These are phyloP conservation scores for Dryocosmus kuriphilus DNA, from an alignment of 2,888 invertebrate species.

Conservation along the genomic window DNA sequence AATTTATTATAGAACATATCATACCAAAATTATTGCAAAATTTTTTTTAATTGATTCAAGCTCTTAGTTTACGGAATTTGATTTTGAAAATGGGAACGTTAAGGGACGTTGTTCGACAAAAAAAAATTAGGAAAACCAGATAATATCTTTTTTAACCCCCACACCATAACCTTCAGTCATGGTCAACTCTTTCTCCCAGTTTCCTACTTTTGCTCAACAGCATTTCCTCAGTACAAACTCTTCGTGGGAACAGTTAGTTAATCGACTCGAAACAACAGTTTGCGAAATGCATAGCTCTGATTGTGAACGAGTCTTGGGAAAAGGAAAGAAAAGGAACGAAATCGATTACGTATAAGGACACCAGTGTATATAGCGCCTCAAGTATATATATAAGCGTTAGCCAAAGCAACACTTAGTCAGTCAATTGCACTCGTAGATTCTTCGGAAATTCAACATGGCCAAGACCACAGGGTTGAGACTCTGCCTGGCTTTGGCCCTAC, in stretches of 20 bases:
- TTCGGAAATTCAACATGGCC: slow-evolving; percentile 62
- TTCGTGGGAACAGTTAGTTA: neutral
- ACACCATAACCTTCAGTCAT: neutral
- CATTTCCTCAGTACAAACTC: neutral
- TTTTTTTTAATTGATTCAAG: no score
- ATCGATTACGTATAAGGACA: slow-evolving; percentile 71
- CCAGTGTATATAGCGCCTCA: slow-evolving; percentile 53
- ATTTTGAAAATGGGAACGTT: no score
- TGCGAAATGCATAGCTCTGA: slow-evolving; percentile 66
- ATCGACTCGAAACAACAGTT: slow-evolving; percentile 53
- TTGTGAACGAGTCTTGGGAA: slow-evolving; percentile 58
- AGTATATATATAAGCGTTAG: slow-evolving; percentile 75
- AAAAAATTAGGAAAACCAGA: neutral
- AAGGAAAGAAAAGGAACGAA: slow-evolving; percentile 66
- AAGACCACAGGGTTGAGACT: slow-evolving; percentile 59
- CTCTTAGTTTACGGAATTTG: no score
- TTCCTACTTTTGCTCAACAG: neutral
- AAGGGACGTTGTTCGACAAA: no score
- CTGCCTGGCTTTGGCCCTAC: slow-evolving; percentile 63
- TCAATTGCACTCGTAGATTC: slow-evolving; percentile 66
- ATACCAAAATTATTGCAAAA: no score
- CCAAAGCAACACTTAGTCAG: slow-evolving; percentile 65
- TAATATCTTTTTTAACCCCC: neutral
- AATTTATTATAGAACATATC: no score
- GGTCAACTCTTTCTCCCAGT: neutral